phyloP scores from a whole-genome alignment of 1,140 invertebrate species.

The Heliconius hermathena region DNA sequence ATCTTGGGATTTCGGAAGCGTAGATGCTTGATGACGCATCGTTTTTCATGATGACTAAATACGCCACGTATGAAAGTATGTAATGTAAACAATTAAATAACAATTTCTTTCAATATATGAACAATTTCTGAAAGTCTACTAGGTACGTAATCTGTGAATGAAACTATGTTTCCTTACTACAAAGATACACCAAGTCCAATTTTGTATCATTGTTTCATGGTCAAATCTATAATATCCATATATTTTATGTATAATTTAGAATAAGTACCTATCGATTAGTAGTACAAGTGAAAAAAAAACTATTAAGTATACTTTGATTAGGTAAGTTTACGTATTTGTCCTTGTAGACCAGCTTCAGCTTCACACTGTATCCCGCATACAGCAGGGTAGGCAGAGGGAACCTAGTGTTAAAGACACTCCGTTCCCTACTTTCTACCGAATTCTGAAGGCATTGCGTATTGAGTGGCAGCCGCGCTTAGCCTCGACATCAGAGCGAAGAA shows the following conservation, averaged over 20 bases:
- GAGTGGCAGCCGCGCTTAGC: too few relatives aligned
- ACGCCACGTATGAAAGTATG: neutral
- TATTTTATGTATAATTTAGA: neutral
- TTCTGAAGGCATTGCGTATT: too few relatives aligned
- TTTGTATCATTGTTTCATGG: neutral
- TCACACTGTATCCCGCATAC: too few relatives aligned
- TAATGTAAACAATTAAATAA: conserved; percentile 1
- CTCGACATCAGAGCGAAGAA: too few relatives aligned
- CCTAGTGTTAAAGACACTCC: too few relatives aligned
- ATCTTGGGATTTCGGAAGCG: neutral
- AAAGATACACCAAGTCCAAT: neutral
- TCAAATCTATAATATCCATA: neutral
- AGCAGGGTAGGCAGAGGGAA: too few relatives aligned
- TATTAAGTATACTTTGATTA: too few relatives aligned
- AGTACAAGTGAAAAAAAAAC: neutral
- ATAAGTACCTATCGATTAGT: neutral
- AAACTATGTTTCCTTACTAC: neutral
- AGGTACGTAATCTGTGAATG: neutral
- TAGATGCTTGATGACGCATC: neutral
- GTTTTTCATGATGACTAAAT: neutral
- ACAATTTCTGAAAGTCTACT: neutral
- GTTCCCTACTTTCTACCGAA: too few relatives aligned
- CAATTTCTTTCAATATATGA: neutral
- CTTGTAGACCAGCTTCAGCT: too few relatives aligned
- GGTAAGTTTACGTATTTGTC: too few relatives aligned